Evolutionary conservation across 2,113 vertebrate species (phyloP), one percentile per base, ranked within the genome.

Genomic region (Colaptes auratus): DNA sequence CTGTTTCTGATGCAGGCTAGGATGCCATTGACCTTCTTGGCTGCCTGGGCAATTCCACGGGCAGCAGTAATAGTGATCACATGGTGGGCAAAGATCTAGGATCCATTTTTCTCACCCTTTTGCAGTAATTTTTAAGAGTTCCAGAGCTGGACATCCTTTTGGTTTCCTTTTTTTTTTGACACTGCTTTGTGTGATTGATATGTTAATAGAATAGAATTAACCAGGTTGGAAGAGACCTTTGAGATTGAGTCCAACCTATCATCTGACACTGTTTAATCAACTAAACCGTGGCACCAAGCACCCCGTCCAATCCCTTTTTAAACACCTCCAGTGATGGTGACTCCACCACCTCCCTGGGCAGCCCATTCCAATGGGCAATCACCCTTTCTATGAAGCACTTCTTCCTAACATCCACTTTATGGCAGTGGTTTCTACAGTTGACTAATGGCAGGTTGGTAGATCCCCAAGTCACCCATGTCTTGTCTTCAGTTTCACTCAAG

Each of bases 121-220:
- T 28, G 21, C 24, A 64, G 35, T 30, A 52, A 5, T 28, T 48
- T 44, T 53, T 23, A 53, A 36, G 35, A 64, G 28, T 15, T 6
- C 2, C 2, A 28, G 25, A 65, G 39, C 23, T 82, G 50, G 10
- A 4, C n/a, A 59, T 27, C 7, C 12, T 14, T 33, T 66, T 1
- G 0, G 15, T 21, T 66, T 82, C 23, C 15, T 70, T 5, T n/a
- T n/a, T n/a, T n/a, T n/a, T 39, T 70, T 48, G 33, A 33, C 7
- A 17, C 3, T 50, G 4, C 3, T 4, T 9, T 44, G 33, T 65
- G 3, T 24, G 9, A 55, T 36, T 31, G 42, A 7, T 2, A 2
- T 21, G 25, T 58, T 74, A 35, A 39, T 19, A 20, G 36, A 39
- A 39, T 39, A 39, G 39, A 39, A 39, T 39, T 12, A 39, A 39